phyloP scores from a whole-genome alignment of 2,888 invertebrate genomes.

The Vesta saturnalis region DNA sequence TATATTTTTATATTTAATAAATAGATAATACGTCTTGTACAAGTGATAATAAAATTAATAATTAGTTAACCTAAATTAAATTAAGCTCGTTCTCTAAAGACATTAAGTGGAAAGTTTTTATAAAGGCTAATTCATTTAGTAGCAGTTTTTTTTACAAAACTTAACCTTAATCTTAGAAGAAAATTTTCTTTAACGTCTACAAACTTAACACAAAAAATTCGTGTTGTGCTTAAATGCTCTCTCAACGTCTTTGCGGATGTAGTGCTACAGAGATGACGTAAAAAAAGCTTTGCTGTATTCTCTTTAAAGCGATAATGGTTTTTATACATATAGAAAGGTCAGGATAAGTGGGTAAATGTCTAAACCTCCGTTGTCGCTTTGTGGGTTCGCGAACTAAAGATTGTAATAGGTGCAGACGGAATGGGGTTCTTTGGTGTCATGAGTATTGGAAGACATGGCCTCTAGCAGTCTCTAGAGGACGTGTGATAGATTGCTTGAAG shows the following conservation, averaged over 20 bases:
- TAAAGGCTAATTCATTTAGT: neutral
- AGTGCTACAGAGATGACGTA: neutral
- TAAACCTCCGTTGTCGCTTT: slow-evolving; percentile 24
- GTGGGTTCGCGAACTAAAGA: slow-evolving; percentile 27
- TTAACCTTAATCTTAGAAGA: neutral
- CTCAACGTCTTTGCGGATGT: neutral
- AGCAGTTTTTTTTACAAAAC: neutral
- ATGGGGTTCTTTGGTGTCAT: slow-evolving; percentile 36
- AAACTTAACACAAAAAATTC: neutral
- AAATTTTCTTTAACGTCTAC: no score
- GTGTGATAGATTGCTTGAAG: slow-evolving; percentile 50
- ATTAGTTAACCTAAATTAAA: neutral
- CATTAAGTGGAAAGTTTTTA: slow-evolving; percentile 1
- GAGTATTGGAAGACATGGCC: slow-evolving; percentile 34
- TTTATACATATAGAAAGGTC: slow-evolving; percentile 17
- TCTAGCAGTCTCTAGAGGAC: slow-evolving; percentile 44
- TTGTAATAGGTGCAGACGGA: slow-evolving; percentile 45
- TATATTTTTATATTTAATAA: no score
- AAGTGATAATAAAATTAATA: neutral
- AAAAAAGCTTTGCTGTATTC: slow-evolving; percentile 2
- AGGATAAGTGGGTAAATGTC: slow-evolving; percentile 24
- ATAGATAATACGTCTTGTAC: no score
- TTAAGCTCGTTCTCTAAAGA: neutral
- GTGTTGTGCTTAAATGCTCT: slow-evolving; percentile 1
- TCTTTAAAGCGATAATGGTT: slow-evolving; percentile 17